These are phyloP conservation scores for Pteropus rufus DNA, from an alignment of 2,797 vertebrate genomes.

Conservation along the genomic window DNA sequence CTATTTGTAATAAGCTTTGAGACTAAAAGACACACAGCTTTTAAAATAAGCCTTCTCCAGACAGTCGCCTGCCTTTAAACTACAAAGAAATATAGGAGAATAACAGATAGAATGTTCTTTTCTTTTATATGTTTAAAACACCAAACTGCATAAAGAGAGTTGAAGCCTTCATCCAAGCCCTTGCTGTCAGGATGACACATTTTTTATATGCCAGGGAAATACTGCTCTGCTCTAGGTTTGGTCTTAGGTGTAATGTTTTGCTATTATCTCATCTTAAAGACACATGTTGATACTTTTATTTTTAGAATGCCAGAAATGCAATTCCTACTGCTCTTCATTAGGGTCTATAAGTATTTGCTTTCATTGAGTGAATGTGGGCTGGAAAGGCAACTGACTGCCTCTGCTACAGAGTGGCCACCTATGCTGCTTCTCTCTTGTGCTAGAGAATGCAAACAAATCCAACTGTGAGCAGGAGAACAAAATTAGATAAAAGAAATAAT, in stretches of 20 bases:
- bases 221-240: conserved; percentile 28
- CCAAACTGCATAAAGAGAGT: conserved; percentile 65
- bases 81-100: conserved; percentile 48
- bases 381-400: neutral
- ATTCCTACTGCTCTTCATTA: neutral
- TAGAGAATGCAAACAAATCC: neutral
- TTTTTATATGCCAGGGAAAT: conserved; percentile 61
- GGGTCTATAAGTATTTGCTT: neutral
- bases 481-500: neutral
- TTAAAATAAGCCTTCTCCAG: conserved; percentile 67
- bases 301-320: neutral
- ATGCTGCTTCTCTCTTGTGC: neutral
- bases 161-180: conserved; percentile 61
- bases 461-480: neutral
- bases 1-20: neutral
- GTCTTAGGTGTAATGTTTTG: neutral
- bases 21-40: conserved; percentile 52
- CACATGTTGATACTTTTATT: conserved; percentile 7
- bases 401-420: neutral
- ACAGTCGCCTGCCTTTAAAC: conserved; percentile 62
- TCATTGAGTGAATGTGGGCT: neutral
- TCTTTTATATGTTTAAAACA: conserved; percentile 68
- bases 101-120: neutral
- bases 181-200: conserved; percentile 63
- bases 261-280: conserved; percentile 40